Conservation (phyloP, 2,888 invertebrate genomes). For the Automeris io region DNA sequence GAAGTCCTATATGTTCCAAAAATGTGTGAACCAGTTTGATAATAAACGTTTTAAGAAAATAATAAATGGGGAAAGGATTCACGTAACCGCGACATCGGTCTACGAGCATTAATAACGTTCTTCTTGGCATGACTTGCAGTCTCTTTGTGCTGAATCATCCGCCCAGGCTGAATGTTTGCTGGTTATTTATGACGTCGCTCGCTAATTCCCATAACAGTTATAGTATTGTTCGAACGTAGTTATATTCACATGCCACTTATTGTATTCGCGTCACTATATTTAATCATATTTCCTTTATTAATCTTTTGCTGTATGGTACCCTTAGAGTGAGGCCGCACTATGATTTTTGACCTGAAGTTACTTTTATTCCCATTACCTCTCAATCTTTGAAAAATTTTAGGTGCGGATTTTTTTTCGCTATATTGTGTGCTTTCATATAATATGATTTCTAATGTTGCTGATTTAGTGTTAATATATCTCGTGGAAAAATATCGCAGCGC, state of each 20-base stretch:
- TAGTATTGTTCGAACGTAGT: neutral
- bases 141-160: slow-evolving; percentile 48
- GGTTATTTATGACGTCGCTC: slow-evolving; percentile 32
- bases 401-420: no score
- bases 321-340: no score
- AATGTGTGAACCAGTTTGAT: no score
- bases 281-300: neutral
- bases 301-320: neutral
- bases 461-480: no score
- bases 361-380: no score
- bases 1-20: no score
- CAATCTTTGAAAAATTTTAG: no score
- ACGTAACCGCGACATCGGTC: slow-evolving; percentile 35
- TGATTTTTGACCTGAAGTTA: no score
- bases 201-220: slow-evolving; percentile 1
- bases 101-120: slow-evolving; percentile 54
- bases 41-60: neutral
- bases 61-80: neutral
- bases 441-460: no score
- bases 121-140: slow-evolving; percentile 49
- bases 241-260: neutral
- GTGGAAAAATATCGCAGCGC: no score
- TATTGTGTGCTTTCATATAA: no score
- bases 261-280: neutral
- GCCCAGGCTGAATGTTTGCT: slow-evolving; percentile 34